Base-by-base conservation (phyloP, 1,140 invertebrate species). In the Drosophila varians region DNA sequence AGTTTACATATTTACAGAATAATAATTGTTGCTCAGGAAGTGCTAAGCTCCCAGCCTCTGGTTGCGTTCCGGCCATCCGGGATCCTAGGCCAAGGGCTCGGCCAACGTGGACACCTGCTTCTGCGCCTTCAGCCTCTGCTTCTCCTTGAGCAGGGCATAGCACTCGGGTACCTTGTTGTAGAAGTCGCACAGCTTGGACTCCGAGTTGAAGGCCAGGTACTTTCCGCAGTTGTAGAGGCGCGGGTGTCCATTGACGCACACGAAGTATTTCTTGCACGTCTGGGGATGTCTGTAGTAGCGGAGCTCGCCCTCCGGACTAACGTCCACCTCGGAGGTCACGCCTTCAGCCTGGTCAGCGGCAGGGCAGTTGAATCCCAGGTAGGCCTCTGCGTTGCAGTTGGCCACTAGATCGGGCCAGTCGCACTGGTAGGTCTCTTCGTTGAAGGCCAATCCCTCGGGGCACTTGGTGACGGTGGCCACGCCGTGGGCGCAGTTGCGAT, bases 381-480 rank as follows among this genome's bases (percentile, higher is more conserved):
- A 96, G 9, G 93, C 94, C 93, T 96, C 95, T 45, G 94, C 94
- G 84, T 96, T 94, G 77, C 96, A 97, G 48, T 94, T 94, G 1
- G 92, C 80, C 2, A 96, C 96, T 72, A 95, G 93, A 92, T 97
- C 96, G 1, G 96, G 96, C 96, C 96, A 98, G 68, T 97, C 96
- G 87, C 97, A 97, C 28, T 95, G 93, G 74, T 96, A 96, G 2
- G 92, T 94, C 43, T 94, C 93, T 5, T 94, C 92, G 84, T 96
- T 96, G 90, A 96, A 98, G 4, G 97, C 96, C 11, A 98, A 91
- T 14, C 97, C 97, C 90, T 97, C 96, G 0, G 96, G 95, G 84
- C 96, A 97, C 11, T 94, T 93, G 75, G 90, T 91, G 12, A 88
- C 6, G 11, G 71, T 84, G 34, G 82, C 82, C 19, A 83, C 88